phyloP scores from a whole-genome alignment of 2,797 vertebrate species.

The Chaetophractus vellerosus region DNA sequence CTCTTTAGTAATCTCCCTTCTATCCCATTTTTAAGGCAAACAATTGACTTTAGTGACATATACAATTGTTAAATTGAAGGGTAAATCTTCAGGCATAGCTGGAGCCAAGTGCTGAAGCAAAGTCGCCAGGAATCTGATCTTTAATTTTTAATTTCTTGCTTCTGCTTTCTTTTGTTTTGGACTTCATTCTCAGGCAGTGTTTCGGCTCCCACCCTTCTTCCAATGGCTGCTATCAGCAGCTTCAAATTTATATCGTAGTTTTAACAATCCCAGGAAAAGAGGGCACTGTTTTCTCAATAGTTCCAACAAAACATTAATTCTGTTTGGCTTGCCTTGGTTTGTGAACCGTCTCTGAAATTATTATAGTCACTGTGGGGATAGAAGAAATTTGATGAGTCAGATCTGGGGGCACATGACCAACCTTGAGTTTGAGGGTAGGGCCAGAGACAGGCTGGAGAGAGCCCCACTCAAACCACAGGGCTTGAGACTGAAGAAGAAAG shows the following conservation, averaged over 20 bases:
- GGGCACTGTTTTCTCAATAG: neutral
- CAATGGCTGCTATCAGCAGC: neutral
- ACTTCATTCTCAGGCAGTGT: neutral
- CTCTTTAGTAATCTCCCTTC: neutral
- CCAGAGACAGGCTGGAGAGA: neutral
- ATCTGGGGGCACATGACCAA: neutral
- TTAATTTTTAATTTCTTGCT: neutral
- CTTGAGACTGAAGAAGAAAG: neutral
- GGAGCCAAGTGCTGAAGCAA: neutral
- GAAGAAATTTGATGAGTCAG: neutral
- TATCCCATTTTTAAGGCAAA: neutral
- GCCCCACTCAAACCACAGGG: neutral
- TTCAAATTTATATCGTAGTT: neutral
- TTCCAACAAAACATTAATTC: neutral
- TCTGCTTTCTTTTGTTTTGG: neutral
- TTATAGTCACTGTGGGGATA: no score
- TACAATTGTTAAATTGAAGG: neutral
- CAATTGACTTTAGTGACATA: neutral
- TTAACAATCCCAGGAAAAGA: neutral
- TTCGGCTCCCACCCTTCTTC: neutral
- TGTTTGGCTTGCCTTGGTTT: neutral
- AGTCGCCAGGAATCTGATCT: neutral
- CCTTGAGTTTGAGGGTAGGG: neutral
- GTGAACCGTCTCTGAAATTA: neutral
- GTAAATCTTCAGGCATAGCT: neutral